Evolutionary conservation across 1,140 invertebrate genomes (phyloP).

Genomic region (Aethina tumida): DNA sequence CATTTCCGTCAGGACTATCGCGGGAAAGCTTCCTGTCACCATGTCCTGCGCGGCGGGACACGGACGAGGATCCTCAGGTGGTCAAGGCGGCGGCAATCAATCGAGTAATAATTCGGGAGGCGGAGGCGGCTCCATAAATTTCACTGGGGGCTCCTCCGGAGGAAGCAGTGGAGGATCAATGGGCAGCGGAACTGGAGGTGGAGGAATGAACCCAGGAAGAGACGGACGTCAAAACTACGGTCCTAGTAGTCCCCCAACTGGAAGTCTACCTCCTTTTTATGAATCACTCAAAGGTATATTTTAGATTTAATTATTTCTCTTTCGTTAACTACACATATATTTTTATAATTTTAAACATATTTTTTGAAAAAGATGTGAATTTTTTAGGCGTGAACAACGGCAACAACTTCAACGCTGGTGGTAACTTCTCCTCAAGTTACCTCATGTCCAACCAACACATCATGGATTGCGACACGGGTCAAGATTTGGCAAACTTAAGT

Average conservation of each 20-base stretch:
- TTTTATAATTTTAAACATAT: too few species aligned
- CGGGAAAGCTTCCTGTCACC: constrained; percentile 43
- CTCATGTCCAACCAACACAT: constrained; percentile 46
- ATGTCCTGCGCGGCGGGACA: constrained; percentile 65
- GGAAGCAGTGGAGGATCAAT: constrained; percentile 46
- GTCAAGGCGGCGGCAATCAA: constrained; percentile 35
- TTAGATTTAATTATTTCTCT: neutral
- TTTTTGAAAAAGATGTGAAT: neutral
- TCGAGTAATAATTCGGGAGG: constrained; percentile 42
- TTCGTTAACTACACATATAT: too few species aligned
- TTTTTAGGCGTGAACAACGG: constrained; percentile 47
- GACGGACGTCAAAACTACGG: constrained; percentile 72
- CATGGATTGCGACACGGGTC: constrained; percentile 69
- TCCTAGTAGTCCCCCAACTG: constrained; percentile 71
- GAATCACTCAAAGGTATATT: constrained; percentile 59
- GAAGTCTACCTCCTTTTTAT: constrained; percentile 73
- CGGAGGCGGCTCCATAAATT: constrained; percentile 40
- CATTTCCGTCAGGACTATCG: constrained; percentile 28
- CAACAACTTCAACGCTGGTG: constrained; percentile 42
- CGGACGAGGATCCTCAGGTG: constrained; percentile 51
- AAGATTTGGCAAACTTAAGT: constrained; percentile 43
- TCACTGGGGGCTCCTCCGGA: constrained; percentile 39
- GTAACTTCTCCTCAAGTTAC: constrained; percentile 36
- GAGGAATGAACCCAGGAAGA: constrained; percentile 60
- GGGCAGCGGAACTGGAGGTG: constrained; percentile 53